phyloP scores from a whole-genome alignment of 2,113 vertebrate species.

The Platichthys stellatus region DNA sequence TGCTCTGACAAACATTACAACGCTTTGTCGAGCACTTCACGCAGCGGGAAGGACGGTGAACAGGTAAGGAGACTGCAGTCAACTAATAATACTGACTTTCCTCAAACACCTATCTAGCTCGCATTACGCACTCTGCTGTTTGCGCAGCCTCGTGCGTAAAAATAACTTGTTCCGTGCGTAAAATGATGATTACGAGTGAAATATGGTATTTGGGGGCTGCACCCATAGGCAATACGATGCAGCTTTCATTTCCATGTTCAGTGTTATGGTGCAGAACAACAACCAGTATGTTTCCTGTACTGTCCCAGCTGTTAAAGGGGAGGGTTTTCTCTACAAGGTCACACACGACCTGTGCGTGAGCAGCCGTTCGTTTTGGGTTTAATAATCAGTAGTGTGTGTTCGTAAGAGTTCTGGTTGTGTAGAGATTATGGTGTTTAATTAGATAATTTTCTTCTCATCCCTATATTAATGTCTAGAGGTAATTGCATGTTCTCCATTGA shows the following conservation, averaged over 20 bases:
- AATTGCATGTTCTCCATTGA: too few species aligned
- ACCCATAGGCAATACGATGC: neutral
- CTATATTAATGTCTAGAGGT: too few species aligned
- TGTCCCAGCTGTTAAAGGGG: slow-evolving; percentile 11
- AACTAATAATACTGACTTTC: neutral
- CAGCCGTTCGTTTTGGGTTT: neutral
- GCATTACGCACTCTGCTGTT: too few species aligned
- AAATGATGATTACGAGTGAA: neutral
- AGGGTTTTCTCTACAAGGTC: slow-evolving; percentile 28
- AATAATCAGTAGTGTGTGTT: neutral
- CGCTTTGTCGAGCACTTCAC: neutral
- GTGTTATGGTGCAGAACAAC: neutral
- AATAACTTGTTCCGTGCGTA: slow-evolving; percentile 36
- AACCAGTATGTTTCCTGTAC: neutral
- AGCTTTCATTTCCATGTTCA: slow-evolving; percentile 32
- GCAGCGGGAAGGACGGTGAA: neutral
- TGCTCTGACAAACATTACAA: neutral
- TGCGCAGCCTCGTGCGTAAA: slow-evolving; percentile 33
- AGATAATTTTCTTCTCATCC: neutral
- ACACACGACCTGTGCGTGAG: slow-evolving; percentile 10
- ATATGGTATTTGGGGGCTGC: neutral
- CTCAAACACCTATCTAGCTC: too few species aligned
- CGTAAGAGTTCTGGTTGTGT: neutral
- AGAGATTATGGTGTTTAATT: too few species aligned
- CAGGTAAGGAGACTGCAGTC: slow-evolving; percentile 37